These are phyloP conservation scores for Lepidocolaptes lacrymiger DNA, from an alignment of 2,797 vertebrate genomes.

Conservation along the genomic window DNA sequence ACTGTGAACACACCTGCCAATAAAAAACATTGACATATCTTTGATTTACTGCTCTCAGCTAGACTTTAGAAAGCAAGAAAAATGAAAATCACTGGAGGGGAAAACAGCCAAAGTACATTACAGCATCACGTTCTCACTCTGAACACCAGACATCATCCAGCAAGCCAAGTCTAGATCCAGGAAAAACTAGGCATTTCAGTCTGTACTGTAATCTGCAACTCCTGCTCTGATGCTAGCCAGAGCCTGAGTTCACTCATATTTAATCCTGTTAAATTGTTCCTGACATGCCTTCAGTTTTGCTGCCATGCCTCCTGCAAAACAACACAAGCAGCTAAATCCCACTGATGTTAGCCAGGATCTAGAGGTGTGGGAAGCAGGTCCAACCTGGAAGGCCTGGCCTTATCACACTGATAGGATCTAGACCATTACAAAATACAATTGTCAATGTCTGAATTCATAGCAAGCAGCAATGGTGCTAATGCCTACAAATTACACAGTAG, in stretches of 20 bases:
- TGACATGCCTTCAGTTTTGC: background rate
- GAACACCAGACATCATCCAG: background rate
- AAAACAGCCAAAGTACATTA: background rate
- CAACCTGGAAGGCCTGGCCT: background rate
- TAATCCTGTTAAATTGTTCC: background rate
- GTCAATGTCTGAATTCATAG: background rate
- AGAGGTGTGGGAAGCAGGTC: background rate
- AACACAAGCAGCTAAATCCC: background rate
- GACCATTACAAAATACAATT: background rate
- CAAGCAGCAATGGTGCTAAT: background rate
- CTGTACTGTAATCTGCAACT: background rate
- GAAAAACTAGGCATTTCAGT: background rate
- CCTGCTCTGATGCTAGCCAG: background rate
- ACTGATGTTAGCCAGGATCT: background rate
- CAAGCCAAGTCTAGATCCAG: background rate
- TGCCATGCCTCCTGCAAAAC: background rate
- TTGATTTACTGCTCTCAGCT: slow-evolving; percentile 1
- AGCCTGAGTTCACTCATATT: background rate
- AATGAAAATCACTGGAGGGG: background rate
- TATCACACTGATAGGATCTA: background rate
- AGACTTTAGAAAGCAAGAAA: background rate
- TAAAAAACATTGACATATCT: slow-evolving; percentile 7
- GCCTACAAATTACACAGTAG: background rate
- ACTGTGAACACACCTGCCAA: background rate
- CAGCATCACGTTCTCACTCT: background rate